Base-by-base conservation (phyloP, 2,113 vertebrate genomes). In the Gymnobelideus leadbeateri region DNA sequence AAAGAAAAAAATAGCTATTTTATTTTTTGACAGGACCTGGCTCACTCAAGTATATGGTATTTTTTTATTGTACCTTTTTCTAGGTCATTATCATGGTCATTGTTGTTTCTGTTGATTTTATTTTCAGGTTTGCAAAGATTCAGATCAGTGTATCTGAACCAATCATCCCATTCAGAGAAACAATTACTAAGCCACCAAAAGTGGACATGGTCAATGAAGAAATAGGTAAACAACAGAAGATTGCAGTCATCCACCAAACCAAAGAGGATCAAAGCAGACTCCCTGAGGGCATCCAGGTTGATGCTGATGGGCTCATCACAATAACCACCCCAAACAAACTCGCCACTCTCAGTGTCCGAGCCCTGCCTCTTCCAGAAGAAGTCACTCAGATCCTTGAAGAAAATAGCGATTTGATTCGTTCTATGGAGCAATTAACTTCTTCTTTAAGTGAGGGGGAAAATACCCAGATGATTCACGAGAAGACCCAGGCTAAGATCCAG, bases 201-300 rank as follows among this genome's bases (percentile, higher is more conserved):
- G 98, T 99, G 0, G 99, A 99, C 97, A 99, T 99, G 99, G 99
- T 99, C 95, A 99, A 99, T n/a, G 99, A 99, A 98, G 99, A 99
- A 1, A 98, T 99, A 89, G 99, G 99, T 51, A 99, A 96, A 93
- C 99, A 99, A 96, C 99, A 99, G 51, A 99, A 99, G 97, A 98
- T 99, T 3, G 99, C 99, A 0, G 99, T 99, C 91, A 99, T 99
- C 96, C 99, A 99, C 93, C 99, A 99, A 98, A 97, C 99, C 0
- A 99, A 99, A 96, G 99, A 99, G 1, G 99, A 99, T 37, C 99
- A 99, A 43, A 98, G 95, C 57, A 99, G 98, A 97, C 97, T 97
- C 55, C 99, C 99, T 0, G 99, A 99, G 94, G 99, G 99, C 0
- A 52, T 99, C 24, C 99, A 99, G 26, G 98, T 99, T 3, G 99